Base-by-base conservation (phyloP, 2,113 vertebrate genomes). In the Egretta garzetta region DNA sequence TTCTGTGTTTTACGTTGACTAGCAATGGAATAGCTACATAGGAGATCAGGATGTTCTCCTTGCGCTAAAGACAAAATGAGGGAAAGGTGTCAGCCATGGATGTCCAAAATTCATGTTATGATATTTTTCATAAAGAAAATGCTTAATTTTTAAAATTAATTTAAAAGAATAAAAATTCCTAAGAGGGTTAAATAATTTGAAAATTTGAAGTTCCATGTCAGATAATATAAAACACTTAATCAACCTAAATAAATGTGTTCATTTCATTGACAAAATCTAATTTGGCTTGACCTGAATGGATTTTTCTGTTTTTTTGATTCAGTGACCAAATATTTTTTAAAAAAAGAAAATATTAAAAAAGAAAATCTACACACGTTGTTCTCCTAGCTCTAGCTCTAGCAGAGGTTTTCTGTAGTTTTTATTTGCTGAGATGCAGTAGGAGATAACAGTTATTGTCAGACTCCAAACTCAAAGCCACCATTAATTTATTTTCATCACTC, bases 11-110 rank as follows among this genome's bases (percentile, higher is more conserved):
- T 59, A 50, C n/a, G 9, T 24, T 49, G 39, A 53, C 6, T 50
- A 63, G 12, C 4, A 63, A 64, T 9, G 12, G 5, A 52, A 53
- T 28, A 67, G 10, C 8, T 56, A 28, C 0, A 0, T 24, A 37
- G 33, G 8, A 79, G 39, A 56, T 45, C 6, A 66, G 22, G 7
- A 41, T 18, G 14, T 23, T 82, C 23, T 90, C 27, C 37, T 33
- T 58, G 20, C 3, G 32, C 14, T 55, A 63, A 85, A 52, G 22
- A 50, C 4, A 41, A 70, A 22, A 9, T 22, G 47, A 86, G 27
- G 18, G 8, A 43, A 68, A 49, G 5, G 2, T 39, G 4, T 39
- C 35, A n/a, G 23, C 66, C 33, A 67, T 20, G 14, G 60, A 53
- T 71, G 3, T 24, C 43, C 24, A 88, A 39, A 71, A 75, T 80